These are phyloP conservation scores for Ooceraea biroi DNA, from an alignment of 1,140 invertebrate genomes.

Conservation along the genomic window DNA sequence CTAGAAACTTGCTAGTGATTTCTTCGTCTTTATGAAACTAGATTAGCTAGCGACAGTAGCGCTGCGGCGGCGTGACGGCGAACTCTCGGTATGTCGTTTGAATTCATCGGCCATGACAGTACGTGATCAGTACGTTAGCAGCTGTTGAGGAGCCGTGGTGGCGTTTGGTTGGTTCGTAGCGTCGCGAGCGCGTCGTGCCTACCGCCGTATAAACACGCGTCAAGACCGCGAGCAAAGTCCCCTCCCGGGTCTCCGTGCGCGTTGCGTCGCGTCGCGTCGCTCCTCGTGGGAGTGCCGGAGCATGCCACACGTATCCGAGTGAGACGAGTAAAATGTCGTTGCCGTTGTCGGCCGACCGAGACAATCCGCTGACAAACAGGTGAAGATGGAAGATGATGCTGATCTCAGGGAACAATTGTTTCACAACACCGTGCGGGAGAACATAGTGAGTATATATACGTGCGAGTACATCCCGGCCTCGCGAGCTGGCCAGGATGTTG, in stretches of 20 bases:
- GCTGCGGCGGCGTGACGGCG: too few relatives aligned
- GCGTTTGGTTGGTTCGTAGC: not conserved
- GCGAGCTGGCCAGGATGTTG: too few relatives aligned
- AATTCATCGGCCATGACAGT: not conserved
- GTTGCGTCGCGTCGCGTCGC: not conserved
- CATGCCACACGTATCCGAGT: slow-evolving; percentile 34
- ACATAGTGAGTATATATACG: slow-evolving; percentile 91
- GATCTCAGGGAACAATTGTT: slow-evolving; percentile 94
- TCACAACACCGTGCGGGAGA: slow-evolving; percentile 96
- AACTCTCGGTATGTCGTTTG: not conserved
- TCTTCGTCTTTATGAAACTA: too few relatives aligned
- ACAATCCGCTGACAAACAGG: slow-evolving; percentile 80
- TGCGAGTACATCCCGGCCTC: too few relatives aligned
- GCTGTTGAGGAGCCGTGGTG: not conserved
- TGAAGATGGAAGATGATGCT: slow-evolving; percentile 89
- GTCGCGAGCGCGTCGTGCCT: not conserved
- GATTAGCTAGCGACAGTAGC: too few relatives aligned
- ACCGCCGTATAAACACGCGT: not conserved
- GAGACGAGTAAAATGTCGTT: slow-evolving; percentile 76
- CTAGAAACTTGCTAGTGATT: too few relatives aligned
- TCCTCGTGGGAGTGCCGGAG: not conserved
- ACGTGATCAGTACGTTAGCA: slow-evolving; percentile 21
- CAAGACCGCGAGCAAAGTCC: not conserved
- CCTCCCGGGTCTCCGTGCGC: not conserved
- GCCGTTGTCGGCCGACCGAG: slow-evolving; percentile 67